Conservation (phyloP, 2,113 vertebrate genomes). For the Misgurnus anguillicaudatus region DNA sequence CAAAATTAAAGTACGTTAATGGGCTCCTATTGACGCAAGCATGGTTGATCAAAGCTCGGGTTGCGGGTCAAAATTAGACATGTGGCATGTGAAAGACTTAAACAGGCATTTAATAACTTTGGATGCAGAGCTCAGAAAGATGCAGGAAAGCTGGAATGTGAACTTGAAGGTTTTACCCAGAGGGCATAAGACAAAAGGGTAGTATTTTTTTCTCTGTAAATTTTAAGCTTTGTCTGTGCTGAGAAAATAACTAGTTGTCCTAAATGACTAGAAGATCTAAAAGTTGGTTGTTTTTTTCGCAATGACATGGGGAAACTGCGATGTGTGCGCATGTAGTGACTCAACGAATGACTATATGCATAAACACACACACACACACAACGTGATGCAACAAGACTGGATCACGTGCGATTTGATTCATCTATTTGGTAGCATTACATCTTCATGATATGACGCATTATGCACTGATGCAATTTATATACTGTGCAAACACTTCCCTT, state of each 20-base stretch:
- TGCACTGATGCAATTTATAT: too few relatives aligned
- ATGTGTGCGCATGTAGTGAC: too few relatives aligned
- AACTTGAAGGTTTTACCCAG: slow-evolving; percentile 2
- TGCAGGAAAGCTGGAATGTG: neutral
- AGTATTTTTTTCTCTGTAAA: neutral
- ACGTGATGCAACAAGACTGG: too few relatives aligned
- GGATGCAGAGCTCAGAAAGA: neutral
- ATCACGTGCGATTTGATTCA: too few relatives aligned
- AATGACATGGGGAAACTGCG: too few relatives aligned
- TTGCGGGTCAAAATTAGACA: slow-evolving; percentile 5
- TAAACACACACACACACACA: too few relatives aligned
- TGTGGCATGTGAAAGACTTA: slow-evolving; percentile 3
- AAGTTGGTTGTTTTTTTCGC: too few relatives aligned
- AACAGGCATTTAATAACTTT: neutral
- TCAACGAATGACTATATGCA: too few relatives aligned
- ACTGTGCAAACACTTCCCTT: too few relatives aligned
- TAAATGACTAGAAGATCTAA: too few relatives aligned
- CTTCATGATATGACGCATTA: too few relatives aligned
- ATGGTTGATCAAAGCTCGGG: slow-evolving; percentile 5
- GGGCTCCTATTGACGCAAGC: slow-evolving; percentile 19
- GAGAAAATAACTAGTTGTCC: neutral
- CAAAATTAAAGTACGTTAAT: neutral
- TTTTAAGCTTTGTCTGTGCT: neutral
- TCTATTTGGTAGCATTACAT: too few relatives aligned
- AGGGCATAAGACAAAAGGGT: neutral